Conservation (phyloP, 2,888 invertebrate genomes). For the Pollenia amentaria region DNA sequence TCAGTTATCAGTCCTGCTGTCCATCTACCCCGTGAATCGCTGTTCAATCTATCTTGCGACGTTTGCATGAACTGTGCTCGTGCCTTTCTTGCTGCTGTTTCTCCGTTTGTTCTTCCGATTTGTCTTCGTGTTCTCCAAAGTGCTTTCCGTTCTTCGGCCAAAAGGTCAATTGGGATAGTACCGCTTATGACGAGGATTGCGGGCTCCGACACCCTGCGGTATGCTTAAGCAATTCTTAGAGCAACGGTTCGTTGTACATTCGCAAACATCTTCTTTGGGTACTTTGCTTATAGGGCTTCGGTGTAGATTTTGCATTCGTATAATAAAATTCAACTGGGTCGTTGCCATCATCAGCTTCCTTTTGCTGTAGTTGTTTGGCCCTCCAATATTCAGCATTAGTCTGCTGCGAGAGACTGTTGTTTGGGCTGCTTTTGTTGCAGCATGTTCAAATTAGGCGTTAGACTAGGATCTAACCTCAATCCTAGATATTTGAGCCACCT, state of each 20-base stretch:
- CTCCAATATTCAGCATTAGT: background rate
- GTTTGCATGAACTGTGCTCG: background rate
- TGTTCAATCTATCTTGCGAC: background rate
- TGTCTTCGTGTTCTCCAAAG: too few relatives aligned
- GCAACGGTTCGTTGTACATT: too few relatives aligned
- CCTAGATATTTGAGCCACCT: background rate
- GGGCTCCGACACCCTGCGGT: too few relatives aligned
- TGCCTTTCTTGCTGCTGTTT: too few relatives aligned
- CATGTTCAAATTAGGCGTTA: slow-evolving; percentile 4
- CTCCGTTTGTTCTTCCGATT: too few relatives aligned
- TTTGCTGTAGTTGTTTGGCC: slow-evolving; percentile 9
- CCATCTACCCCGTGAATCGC: background rate
- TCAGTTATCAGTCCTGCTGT: background rate
- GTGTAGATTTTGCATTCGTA: background rate
- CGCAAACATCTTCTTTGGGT: background rate
- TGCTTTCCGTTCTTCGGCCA: too few relatives aligned
- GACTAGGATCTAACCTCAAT: background rate
- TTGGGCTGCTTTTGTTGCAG: background rate
- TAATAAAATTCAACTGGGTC: background rate
- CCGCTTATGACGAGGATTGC: too few relatives aligned
- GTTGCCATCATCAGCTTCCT: slow-evolving; percentile 14
- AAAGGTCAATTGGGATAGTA: too few relatives aligned
- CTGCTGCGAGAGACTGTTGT: too few relatives aligned
- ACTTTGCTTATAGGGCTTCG: slow-evolving; percentile 6
- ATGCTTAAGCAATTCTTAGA: too few relatives aligned